Evolutionary conservation across 2,797 vertebrate species (phyloP).

Genomic region (Cuniculus paca): DNA sequence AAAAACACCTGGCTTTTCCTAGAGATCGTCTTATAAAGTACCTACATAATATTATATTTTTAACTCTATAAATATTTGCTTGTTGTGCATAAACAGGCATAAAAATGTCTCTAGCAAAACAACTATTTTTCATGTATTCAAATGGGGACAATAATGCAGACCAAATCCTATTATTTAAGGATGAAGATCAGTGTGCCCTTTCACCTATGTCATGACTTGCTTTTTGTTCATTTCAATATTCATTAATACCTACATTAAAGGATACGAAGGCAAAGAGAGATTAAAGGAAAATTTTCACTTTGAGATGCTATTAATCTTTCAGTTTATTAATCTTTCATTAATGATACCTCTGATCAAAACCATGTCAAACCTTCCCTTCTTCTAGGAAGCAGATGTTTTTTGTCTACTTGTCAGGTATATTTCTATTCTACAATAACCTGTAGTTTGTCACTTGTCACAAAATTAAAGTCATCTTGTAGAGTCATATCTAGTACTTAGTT

Average conservation of each 20-base stretch:
- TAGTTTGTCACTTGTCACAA: neutral
- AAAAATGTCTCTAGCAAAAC: neutral
- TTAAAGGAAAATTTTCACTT: conserved; percentile 68
- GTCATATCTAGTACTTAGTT: neutral
- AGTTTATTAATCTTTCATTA: conserved; percentile 72
- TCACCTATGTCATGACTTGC: conserved; percentile 9
- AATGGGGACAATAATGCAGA: neutral
- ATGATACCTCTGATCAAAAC: conserved; percentile 66
- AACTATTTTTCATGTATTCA: conserved; percentile 29
- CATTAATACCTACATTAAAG: conserved; percentile 70
- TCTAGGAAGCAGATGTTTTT: conserved; percentile 40
- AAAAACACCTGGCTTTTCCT: neutral
- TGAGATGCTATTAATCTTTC: conserved; percentile 73
- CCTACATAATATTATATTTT: neutral
- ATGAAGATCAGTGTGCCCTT: neutral
- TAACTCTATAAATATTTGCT: conserved; percentile 39
- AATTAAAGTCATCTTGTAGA: neutral
- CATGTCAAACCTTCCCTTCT: neutral
- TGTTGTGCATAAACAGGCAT: neutral
- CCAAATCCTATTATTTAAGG: neutral
- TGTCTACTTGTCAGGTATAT: conserved; percentile 7
- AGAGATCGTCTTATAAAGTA: neutral
- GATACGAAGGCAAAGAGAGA: conserved; percentile 41
- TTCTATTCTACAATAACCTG: conserved; percentile 22
- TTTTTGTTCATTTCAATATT: conserved; percentile 65